Percentiles rank a stretch among this genome's conserved stretches.
These are phyloP conservation scores for Stylophora pistillata DNA, from an alignment of 64 coral and sea anemone genomes.

Conservation along the genomic window DNA sequence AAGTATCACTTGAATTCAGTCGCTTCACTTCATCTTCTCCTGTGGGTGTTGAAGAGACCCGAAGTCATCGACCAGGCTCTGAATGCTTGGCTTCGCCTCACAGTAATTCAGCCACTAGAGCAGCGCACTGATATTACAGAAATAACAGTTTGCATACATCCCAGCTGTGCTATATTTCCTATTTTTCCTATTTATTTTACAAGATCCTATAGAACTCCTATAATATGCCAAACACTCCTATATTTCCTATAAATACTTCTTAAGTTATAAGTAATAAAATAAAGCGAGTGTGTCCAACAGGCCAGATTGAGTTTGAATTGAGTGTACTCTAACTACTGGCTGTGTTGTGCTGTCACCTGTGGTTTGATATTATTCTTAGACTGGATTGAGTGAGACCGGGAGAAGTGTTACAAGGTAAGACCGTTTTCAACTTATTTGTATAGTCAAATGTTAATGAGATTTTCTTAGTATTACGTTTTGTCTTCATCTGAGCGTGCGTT, in stretches of 20 bases:
- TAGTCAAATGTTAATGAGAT: too few species aligned
- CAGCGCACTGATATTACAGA: too few species aligned
- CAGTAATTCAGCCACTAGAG: too few species aligned
- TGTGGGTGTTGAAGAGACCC: too few species aligned
- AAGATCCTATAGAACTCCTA: slow-evolving; percentile 41
- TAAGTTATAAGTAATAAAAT: neutral
- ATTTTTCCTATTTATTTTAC: slow-evolving; percentile 37
- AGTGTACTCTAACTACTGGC: neutral
- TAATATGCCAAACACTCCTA: slow-evolving; percentile 36
- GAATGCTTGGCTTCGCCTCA: too few species aligned
- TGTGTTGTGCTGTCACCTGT: slow-evolving; percentile 22
- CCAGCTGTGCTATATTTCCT: slow-evolving; percentile 22
- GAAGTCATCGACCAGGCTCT: too few species aligned
- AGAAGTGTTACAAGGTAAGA: too few species aligned
- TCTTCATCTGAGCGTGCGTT: too few species aligned
- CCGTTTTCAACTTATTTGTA: too few species aligned
- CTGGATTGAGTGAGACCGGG: neutral
- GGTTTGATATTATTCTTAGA: slow-evolving; percentile 17
- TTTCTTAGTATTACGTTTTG: too few species aligned
- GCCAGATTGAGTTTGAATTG: neutral
- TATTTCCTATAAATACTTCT: slow-evolving; percentile 33
- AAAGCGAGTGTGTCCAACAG: neutral
- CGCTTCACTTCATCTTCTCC: too few species aligned
- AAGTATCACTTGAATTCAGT: too few species aligned
- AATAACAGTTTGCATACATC: slow-evolving; percentile 1